phyloP scores from a whole-genome alignment of 2,888 invertebrate species.

The Galerucella nymphaeae region DNA sequence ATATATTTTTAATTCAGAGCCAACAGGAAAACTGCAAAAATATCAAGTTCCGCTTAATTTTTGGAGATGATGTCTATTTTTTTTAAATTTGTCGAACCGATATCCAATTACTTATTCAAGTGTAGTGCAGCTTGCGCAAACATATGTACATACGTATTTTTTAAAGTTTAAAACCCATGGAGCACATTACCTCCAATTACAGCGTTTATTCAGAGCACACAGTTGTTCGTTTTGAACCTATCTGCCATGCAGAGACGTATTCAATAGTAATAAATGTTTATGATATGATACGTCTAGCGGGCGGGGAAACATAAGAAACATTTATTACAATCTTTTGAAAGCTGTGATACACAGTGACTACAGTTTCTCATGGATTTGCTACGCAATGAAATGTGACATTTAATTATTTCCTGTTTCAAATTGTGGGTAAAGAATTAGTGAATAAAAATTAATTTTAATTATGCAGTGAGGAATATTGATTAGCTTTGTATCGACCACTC shows the following conservation, averaged over 20 bases:
- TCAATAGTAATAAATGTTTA: not conserved
- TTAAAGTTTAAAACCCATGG: constrained; percentile 36
- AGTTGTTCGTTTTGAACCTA: constrained; percentile 25
- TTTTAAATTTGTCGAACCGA: constrained; percentile 17
- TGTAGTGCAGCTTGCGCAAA: constrained; percentile 32
- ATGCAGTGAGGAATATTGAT: too few species aligned
- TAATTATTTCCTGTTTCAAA: too few species aligned
- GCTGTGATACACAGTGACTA: too few species aligned
- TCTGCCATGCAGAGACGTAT: constrained; percentile 17
- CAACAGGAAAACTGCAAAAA: not conserved
- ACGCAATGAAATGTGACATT: too few species aligned
- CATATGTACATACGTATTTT: constrained; percentile 31
- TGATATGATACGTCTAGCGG: too few species aligned
- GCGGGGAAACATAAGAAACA: too few species aligned
- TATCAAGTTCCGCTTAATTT: constrained; percentile 13
- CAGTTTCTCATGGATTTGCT: too few species aligned
- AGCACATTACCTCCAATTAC: constrained; percentile 32
- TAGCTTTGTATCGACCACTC: too few species aligned
- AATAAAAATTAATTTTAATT: too few species aligned
- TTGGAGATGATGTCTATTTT: not conserved
- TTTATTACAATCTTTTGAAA: too few species aligned
- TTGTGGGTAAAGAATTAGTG: too few species aligned
- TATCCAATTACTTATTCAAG: constrained; percentile 29
- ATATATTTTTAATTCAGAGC: not conserved
- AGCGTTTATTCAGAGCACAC: constrained; percentile 32